Evolutionary conservation across 2,888 invertebrate genomes (phyloP).

Genomic region (Thysanoteuthis rhombus): DNA sequence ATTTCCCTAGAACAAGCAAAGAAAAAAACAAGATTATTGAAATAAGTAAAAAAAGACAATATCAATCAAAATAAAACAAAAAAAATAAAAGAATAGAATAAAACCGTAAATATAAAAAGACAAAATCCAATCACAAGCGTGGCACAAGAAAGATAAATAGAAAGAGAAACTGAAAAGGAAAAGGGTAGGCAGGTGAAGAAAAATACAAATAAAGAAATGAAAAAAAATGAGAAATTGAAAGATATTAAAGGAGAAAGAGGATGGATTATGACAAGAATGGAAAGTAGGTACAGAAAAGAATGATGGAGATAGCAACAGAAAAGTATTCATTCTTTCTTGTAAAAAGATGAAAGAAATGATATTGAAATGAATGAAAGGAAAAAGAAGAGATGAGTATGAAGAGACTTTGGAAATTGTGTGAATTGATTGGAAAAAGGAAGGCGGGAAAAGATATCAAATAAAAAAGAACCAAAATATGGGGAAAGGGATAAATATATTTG

Average conservation of each 20-base stretch:
- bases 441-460: too few relatives aligned
- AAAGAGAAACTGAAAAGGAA: too few relatives aligned
- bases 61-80: not conserved
- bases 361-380: not conserved
- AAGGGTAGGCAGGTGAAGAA: too few relatives aligned
- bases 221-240: too few relatives aligned
- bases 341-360: not conserved
- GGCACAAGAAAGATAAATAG: too few relatives aligned
- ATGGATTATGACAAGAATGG: too few relatives aligned
- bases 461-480: not conserved
- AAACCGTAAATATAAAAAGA: not conserved
- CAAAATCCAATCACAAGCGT: not conserved
- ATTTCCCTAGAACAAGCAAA: not conserved
- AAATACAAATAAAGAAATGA: too few relatives aligned
- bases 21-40: not conserved
- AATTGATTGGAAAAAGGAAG: not conserved
- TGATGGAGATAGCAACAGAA: not conserved
- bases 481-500: not conserved
- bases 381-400: not conserved
- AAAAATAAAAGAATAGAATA: not conserved
- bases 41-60: not conserved
- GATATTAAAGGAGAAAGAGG: too few relatives aligned
- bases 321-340: not conserved
- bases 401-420: not conserved
- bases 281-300: not conserved